Percentiles rank a stretch among this genome's conserved stretches.
Evolutionary conservation across 2,113 vertebrate species (phyloP).

Genomic region (Zosterops pallidus): DNA sequence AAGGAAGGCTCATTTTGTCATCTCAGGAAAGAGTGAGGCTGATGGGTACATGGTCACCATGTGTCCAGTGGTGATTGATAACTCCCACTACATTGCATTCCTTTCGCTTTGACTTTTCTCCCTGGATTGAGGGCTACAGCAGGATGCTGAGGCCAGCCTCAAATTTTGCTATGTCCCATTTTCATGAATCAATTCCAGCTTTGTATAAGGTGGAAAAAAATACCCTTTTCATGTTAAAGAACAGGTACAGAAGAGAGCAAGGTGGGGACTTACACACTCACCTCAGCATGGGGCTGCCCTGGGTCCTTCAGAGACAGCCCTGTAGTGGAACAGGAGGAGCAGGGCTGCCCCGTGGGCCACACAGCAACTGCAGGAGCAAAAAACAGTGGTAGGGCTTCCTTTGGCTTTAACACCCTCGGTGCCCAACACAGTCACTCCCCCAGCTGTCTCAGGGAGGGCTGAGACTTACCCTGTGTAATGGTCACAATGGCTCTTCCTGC

Average conservation of each 20-base stretch:
- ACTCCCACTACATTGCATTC: background rate
- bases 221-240: background rate
- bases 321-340: background rate
- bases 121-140: background rate
- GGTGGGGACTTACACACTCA: background rate
- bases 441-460: background rate
- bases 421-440: background rate
- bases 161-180: background rate
- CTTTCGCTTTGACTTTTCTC: background rate
- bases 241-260: background rate
- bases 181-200: background rate
- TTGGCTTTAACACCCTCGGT: background rate
- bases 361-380: background rate
- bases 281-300: background rate
- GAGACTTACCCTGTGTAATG: rapidly evolving
- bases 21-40: background rate
- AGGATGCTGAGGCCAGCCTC: background rate
- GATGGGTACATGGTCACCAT: background rate
- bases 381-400: background rate
- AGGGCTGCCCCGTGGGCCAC: background rate
- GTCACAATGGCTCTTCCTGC: background rate
- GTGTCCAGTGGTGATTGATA: background rate
- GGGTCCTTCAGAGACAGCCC: background rate
- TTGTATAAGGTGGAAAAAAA: background rate
- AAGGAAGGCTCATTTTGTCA: background rate